Evolutionary conservation across 2,888 invertebrate genomes (phyloP).

Genomic region (Dromius quadrimaculatus): DNA sequence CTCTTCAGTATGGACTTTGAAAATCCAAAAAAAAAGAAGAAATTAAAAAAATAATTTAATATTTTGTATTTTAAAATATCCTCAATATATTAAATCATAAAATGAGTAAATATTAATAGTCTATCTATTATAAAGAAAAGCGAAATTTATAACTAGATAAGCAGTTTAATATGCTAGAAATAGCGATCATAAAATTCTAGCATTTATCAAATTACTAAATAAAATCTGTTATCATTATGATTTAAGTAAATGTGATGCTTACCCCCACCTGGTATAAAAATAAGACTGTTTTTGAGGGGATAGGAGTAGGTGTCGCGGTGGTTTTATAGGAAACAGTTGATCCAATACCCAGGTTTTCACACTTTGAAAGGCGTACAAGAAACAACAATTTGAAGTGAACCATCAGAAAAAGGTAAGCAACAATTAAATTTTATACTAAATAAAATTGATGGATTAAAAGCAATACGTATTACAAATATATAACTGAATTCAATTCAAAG

Average conservation of each 20-base stretch:
- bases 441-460: too few relatives aligned
- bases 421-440: too few relatives aligned
- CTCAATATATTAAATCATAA: conserved; percentile 1
- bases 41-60: conserved; percentile 40
- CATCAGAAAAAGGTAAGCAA: too few relatives aligned
- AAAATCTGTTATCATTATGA: conserved; percentile 6
- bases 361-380: too few relatives aligned
- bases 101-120: not conserved
- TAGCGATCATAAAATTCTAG: not conserved
- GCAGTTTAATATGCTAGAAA: not conserved
- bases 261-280: not conserved
- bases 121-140: conserved; percentile 5
- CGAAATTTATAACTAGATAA: conserved; percentile 32
- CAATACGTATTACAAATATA: too few relatives aligned
- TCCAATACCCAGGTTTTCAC: too few relatives aligned
- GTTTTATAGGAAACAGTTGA: conserved; percentile 26
- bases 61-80: conserved; percentile 12
- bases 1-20: conserved; percentile 76
- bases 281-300: not conserved
- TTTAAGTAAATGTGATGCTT: conserved; percentile 11
- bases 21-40: conserved; percentile 68
- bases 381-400: too few relatives aligned
- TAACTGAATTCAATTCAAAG: too few relatives aligned
- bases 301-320: conserved; percentile 26
- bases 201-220: not conserved